These are phyloP conservation scores for Jacana jacana DNA, from an alignment of 2,113 vertebrate genomes.

Conservation along the genomic window DNA sequence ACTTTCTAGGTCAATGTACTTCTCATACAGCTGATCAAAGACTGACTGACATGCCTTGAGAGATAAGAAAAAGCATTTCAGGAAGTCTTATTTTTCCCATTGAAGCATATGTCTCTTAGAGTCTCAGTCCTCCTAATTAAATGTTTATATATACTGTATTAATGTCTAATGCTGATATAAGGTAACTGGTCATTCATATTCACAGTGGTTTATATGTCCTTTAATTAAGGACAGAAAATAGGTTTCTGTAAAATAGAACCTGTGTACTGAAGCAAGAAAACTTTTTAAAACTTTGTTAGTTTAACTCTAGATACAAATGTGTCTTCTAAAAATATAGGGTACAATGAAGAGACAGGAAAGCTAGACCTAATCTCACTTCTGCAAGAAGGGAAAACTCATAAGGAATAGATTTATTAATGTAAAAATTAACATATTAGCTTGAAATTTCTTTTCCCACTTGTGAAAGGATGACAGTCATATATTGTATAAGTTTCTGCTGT, in stretches of 20 bases:
- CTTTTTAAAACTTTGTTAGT: not conserved
- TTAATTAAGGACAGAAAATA: not conserved
- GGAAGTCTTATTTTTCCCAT: not conserved
- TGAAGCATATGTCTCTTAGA: not conserved
- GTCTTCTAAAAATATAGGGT: not conserved
- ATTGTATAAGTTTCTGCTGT: not conserved
- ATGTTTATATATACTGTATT: not conserved
- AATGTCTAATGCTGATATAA: not conserved
- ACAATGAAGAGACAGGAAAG: not conserved
- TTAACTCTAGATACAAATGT: not conserved
- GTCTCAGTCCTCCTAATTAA: not conserved
- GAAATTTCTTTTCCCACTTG: not conserved
- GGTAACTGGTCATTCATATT: not conserved
- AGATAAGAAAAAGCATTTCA: constrained; percentile 14
- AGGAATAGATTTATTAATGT: not conserved
- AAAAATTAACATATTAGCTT: not conserved
- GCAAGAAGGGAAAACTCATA: not conserved
- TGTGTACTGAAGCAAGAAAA: not conserved
- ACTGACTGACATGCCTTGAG: not conserved
- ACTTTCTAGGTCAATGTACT: not conserved
- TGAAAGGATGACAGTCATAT: not conserved
- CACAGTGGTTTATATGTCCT: not conserved
- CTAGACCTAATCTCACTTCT: not conserved
- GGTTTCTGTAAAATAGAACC: not conserved
- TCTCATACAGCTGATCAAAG: not conserved